A percentile compares a stretch with the other conserved stretches of the same genome.
Conservation (phyloP, 2,797 vertebrate genomes). For the Poecilia wingei region DNA sequence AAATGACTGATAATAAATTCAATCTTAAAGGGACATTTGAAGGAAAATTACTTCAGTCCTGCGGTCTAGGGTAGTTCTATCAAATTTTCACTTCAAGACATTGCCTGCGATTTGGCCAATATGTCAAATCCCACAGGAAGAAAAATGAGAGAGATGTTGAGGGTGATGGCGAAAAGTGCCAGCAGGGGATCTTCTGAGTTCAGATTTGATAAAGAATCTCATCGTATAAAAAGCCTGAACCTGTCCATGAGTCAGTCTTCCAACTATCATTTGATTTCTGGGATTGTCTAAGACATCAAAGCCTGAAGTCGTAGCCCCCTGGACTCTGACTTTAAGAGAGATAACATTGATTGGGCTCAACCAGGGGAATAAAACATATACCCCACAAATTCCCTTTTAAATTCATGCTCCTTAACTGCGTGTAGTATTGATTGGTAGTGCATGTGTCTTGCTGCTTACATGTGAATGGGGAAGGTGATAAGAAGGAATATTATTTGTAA, state of each 20-base stretch:
- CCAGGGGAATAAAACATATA: conserved; percentile 64
- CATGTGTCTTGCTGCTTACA: conserved; percentile 43
- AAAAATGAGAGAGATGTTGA: conserved; percentile 58
- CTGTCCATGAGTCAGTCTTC: conserved; percentile 55
- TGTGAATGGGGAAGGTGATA: conserved; percentile 34
- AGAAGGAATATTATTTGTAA: conserved; percentile 20
- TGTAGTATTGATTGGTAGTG: conserved; percentile 55
- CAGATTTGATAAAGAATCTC: conserved; percentile 65
- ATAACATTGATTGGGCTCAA: conserved; percentile 66
- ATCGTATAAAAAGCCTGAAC: conserved; percentile 50
- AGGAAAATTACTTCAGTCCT: conserved; percentile 73
- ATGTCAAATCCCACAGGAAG: conserved; percentile 62
- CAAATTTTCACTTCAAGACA: conserved; percentile 67
- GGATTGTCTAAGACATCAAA: conserved; percentile 71
- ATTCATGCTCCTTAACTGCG: conserved; percentile 55
- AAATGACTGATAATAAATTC: conserved; percentile 79
- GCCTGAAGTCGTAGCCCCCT: conserved; percentile 51
- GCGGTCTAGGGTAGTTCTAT: conserved; percentile 55
- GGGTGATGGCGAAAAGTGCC: conserved; percentile 54
- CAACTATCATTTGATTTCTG: conserved; percentile 63
- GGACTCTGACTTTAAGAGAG: conserved; percentile 56
- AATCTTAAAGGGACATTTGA: conserved; percentile 76
- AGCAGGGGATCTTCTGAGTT: conserved; percentile 50
- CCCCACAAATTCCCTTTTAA: conserved; percentile 49
- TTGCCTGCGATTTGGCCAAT: conserved; percentile 64